Evolutionary conservation across 64 coral and sea anemone species (phyloP).

Genomic region (Acropora tenuis): DNA sequence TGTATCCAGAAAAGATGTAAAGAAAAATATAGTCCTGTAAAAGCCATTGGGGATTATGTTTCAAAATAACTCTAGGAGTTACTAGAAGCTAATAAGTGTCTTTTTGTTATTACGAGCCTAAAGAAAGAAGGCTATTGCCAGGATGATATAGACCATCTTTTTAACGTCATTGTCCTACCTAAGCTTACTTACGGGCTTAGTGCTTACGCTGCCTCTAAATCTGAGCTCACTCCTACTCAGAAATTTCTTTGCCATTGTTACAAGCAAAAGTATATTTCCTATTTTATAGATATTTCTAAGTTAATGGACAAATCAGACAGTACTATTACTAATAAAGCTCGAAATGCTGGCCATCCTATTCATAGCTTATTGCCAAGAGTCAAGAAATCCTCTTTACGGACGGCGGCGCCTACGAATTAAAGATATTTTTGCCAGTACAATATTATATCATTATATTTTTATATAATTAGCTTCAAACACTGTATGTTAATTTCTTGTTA

Average conservation of each 20-base stretch:
- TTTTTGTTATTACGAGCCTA: constrained; percentile 56
- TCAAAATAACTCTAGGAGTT: constrained; percentile 64
- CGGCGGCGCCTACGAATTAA: too few species aligned
- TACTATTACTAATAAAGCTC: constrained; percentile 68
- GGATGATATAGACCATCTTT: constrained; percentile 70
- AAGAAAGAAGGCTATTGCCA: constrained; percentile 78
- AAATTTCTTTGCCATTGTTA: constrained; percentile 61
- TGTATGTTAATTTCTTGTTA: constrained; percentile 7
- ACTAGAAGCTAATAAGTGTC: constrained; percentile 76
- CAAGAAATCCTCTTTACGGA: constrained; percentile 48
- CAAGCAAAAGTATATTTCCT: constrained; percentile 62
- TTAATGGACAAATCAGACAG: constrained; percentile 54
- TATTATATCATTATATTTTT: too few species aligned
- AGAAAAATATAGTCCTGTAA: constrained; percentile 55
- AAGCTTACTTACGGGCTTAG: constrained; percentile 67
- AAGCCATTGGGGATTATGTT: constrained; percentile 70
- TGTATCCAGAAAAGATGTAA: constrained; percentile 48
- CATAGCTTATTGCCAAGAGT: background rate
- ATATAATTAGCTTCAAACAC: constrained; percentile 10
- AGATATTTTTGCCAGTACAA: too few species aligned
- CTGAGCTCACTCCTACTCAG: constrained; percentile 63
- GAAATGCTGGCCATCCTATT: constrained; percentile 54
- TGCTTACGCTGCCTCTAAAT: constrained; percentile 61
- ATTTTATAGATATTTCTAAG: constrained; percentile 67
- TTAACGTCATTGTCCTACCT: constrained; percentile 66